Percentiles rank a stretch among this genome's conserved stretches.
These are phyloP conservation scores for Parnassius apollo DNA, from an alignment of 2,888 invertebrate species.

Conservation along the genomic window DNA sequence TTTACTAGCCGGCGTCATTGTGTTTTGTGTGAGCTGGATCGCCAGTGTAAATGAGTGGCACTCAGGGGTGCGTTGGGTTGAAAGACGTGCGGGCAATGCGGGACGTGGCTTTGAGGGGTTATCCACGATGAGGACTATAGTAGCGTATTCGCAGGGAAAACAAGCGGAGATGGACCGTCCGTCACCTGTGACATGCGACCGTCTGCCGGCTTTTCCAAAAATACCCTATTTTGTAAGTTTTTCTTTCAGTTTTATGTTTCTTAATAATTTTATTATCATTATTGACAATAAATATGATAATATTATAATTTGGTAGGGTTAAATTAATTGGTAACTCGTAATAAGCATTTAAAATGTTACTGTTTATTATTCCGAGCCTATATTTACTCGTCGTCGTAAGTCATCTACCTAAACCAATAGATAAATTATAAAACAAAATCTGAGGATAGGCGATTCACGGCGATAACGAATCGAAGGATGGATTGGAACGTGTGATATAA, in stretches of 20 bases:
- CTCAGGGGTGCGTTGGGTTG: slow-evolving; percentile 53
- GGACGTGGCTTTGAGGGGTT: slow-evolving; percentile 33
- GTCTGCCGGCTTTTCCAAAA: slow-evolving; percentile 58
- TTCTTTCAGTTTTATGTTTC: slow-evolving; percentile 1
- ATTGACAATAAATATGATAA: too few relatives aligned
- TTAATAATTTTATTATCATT: too few relatives aligned
- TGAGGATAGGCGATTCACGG: too few relatives aligned
- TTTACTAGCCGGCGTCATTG: slow-evolving; percentile 62
- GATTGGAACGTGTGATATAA: too few relatives aligned
- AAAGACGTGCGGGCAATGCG: slow-evolving; percentile 34
- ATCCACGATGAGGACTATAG: slow-evolving; percentile 79
- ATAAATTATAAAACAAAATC: too few relatives aligned
- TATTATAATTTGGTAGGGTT: too few relatives aligned
- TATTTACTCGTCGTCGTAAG: too few relatives aligned
- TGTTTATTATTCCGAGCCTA: too few relatives aligned
- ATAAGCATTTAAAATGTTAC: too few relatives aligned
- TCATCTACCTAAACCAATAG: too few relatives aligned
- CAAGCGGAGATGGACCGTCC: slow-evolving; percentile 76
- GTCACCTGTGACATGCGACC: slow-evolving; percentile 65
- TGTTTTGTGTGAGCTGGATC: slow-evolving; percentile 73
- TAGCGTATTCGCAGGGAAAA: slow-evolving; percentile 82
- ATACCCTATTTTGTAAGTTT: slow-evolving; percentile 59
- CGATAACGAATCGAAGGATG: too few relatives aligned
- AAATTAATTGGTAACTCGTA: too few relatives aligned
- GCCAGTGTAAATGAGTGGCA: slow-evolving; percentile 70